Evolutionary conservation across 2,113 vertebrate species (phyloP).

Genomic region (Pituophis catenifer): DNA sequence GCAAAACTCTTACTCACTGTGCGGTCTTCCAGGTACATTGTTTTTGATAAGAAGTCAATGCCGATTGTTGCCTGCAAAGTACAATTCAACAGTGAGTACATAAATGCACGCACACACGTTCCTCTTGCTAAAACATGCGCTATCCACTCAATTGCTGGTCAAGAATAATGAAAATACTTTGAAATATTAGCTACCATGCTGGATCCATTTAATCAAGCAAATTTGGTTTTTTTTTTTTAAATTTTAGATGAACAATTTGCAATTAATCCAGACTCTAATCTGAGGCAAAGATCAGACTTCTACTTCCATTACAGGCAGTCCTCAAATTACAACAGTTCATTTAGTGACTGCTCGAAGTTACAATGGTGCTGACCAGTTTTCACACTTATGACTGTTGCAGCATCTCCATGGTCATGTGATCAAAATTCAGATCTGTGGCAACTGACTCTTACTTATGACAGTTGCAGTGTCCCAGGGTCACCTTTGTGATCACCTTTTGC

Average conservation of each 20-base stretch:
- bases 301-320: background rate
- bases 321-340: background rate
- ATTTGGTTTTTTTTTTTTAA: background rate
- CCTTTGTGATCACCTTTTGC: too few relatives aligned
- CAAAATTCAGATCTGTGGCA: too few relatives aligned
- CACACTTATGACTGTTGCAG: too few relatives aligned
- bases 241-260: background rate
- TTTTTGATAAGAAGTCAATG: constrained; percentile 99
- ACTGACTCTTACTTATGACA: too few relatives aligned
- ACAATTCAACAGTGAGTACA: constrained; percentile 31
- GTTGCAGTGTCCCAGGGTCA: too few relatives aligned
- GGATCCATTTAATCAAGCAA: background rate
- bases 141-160: too few relatives aligned
- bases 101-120: background rate
- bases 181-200: background rate
- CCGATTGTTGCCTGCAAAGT: constrained; percentile 92
- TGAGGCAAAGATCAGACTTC: background rate
- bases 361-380: too few relatives aligned
- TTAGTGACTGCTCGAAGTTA: too few relatives aligned
- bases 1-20: constrained; percentile 84
- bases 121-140: background rate
- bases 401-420: too few relatives aligned
- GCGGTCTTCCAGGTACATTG: constrained; percentile 99
- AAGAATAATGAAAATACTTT: background rate
- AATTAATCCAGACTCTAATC: background rate